Conservation (phyloP, 2,113 vertebrate genomes). For the Mirza zaza region DNA sequence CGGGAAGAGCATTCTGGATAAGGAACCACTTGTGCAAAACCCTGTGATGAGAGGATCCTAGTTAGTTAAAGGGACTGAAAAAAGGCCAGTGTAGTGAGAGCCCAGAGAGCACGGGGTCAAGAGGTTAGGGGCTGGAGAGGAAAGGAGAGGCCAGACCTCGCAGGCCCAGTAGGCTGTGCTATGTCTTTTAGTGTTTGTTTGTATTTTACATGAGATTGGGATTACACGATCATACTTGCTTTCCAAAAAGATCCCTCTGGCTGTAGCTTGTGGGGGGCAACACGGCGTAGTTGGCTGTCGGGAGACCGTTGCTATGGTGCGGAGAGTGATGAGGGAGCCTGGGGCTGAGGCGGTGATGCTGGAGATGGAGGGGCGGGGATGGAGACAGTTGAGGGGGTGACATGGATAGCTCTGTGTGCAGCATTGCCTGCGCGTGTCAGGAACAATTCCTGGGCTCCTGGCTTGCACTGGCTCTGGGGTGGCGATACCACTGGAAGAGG, state of each 20-base stretch:
- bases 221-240: background rate
- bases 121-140: background rate
- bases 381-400: background rate
- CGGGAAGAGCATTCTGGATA: background rate
- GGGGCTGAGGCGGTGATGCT: background rate
- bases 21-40: background rate
- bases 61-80: background rate
- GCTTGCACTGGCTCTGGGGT: background rate
- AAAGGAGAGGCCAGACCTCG: background rate
- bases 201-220: background rate
- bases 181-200: background rate
- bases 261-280: background rate
- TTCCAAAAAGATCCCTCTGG: background rate
- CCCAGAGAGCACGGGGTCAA: accelerated
- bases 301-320: background rate
- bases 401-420: background rate
- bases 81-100: background rate
- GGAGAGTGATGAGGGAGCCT: background rate
- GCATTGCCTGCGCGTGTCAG: background rate
- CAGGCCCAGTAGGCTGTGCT: background rate
- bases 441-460: background rate
- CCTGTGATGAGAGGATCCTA: background rate
- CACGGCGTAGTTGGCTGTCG: background rate
- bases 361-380: background rate
- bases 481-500: background rate